A percentile compares a stretch with the other conserved stretches of the same genome.
Conservation (phyloP, 23 tunicate genomes). For the Halocynthia roretzi region DNA sequence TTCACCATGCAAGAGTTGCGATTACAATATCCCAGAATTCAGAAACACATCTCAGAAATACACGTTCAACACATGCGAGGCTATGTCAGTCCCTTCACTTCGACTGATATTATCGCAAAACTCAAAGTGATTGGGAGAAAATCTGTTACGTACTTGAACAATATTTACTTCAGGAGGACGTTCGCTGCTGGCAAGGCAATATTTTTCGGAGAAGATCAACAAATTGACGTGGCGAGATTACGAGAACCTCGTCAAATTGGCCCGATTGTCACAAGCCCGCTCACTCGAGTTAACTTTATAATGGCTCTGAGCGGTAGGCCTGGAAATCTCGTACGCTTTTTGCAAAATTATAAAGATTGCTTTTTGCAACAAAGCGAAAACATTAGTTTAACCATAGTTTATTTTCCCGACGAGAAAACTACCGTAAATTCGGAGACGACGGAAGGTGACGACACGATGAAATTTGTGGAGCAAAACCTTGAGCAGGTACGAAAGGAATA, state of each 20-base stretch:
- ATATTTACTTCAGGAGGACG: slow-evolving; percentile 13
- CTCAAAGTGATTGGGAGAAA: slow-evolving; percentile 3
- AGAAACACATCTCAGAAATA: slow-evolving; percentile 20
- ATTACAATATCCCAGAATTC: neutral
- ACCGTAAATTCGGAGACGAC: neutral
- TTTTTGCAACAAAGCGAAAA: neutral
- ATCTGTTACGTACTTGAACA: neutral
- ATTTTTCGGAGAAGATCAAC: neutral
- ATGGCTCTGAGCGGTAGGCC: slow-evolving; percentile 20
- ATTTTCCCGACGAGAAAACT: neutral
- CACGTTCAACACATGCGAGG: neutral
- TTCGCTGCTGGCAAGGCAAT: slow-evolving; percentile 6
- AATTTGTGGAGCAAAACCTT: slow-evolving; percentile 8
- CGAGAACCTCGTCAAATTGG: neutral
- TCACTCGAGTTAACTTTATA: neutral
- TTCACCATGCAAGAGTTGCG: slow-evolving; percentile 16
- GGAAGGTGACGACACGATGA: slow-evolving; percentile 1
- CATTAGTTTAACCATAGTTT: slow-evolving; percentile 3
- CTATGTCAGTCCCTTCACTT: slow-evolving; percentile 13
- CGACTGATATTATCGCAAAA: slow-evolving; percentile 16
- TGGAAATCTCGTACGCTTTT: neutral
- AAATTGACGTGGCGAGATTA: neutral
- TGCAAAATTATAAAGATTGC: neutral
- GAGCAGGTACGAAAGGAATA: neutral
- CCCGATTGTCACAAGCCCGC: neutral